phyloP scores from a whole-genome alignment of 2,797 vertebrate species.

The Neoniphon sammara region DNA sequence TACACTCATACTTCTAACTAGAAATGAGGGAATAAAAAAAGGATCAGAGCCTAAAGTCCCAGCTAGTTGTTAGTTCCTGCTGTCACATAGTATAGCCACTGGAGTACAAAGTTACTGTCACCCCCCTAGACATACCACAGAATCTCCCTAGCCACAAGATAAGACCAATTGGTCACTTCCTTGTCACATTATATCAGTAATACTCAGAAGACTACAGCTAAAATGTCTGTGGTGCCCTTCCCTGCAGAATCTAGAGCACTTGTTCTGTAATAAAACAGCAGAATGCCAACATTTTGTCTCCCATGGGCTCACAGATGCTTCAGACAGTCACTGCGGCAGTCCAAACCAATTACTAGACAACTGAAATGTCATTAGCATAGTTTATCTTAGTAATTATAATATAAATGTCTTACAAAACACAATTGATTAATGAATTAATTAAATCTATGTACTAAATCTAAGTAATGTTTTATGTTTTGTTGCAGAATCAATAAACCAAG shows the following conservation, averaged over 20 bases:
- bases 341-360: slow-evolving; percentile 50
- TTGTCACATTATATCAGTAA: slow-evolving; percentile 81
- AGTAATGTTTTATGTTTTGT: slow-evolving; percentile 53
- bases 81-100: slow-evolving; percentile 65
- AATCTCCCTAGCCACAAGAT: slow-evolving; percentile 74
- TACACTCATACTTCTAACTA: slow-evolving; percentile 15
- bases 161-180: slow-evolving; percentile 78
- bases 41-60: slow-evolving; percentile 36
- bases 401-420: slow-evolving; percentile 10
- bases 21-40: slow-evolving; percentile 25
- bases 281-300: slow-evolving; percentile 54
- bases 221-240: slow-evolving; percentile 72
- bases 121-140: slow-evolving; percentile 70
- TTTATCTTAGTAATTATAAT: slow-evolving; percentile 31
- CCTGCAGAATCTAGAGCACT: slow-evolving; percentile 55
- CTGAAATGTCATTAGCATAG: slow-evolving; percentile 47
- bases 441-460: slow-evolving; percentile 18
- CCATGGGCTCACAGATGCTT: slow-evolving; percentile 16
- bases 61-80: slow-evolving; percentile 56
- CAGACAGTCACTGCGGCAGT: slow-evolving; percentile 50
- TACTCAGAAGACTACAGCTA: slow-evolving; percentile 69
- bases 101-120: slow-evolving; percentile 62
- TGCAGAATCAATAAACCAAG: slow-evolving; percentile 91
- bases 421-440: slow-evolving; percentile 1
- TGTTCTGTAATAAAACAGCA: slow-evolving; percentile 58